phyloP scores from a whole-genome alignment of 2,888 invertebrate genomes.

The Acrobasis consociella region DNA sequence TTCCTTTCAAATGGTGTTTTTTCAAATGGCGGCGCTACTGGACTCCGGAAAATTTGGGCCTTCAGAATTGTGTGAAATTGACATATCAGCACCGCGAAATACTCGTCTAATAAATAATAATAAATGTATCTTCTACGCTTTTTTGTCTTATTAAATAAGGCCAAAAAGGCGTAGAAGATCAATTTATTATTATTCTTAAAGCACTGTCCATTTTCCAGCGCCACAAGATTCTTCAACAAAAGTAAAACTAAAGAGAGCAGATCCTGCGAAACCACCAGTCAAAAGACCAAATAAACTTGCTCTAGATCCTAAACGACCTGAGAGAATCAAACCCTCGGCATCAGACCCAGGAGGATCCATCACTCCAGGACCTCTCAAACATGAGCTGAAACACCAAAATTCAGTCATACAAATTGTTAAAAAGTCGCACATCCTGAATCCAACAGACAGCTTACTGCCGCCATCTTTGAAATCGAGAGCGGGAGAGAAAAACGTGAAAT shows the following conservation, averaged over 20 bases:
- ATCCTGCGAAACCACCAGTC: constrained; percentile 49
- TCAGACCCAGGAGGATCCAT: constrained; percentile 56
- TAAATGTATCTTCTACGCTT: neutral
- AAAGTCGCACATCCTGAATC: constrained; percentile 56
- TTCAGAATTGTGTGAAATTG: too few species aligned
- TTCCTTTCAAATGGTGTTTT: too few species aligned
- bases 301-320: constrained; percentile 57
- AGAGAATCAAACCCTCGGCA: constrained; percentile 50
- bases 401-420: constrained; percentile 70
- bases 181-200: constrained; percentile 13
- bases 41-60: too few species aligned
- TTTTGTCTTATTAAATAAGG: neutral
- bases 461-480: constrained; percentile 63
- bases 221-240: constrained; percentile 49
- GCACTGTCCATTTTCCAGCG: constrained; percentile 37
- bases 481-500: constrained; percentile 55
- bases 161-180: too few species aligned
- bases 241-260: constrained; percentile 49
- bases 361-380: constrained; percentile 38
- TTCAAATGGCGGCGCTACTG: too few species aligned
- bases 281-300: constrained; percentile 50
- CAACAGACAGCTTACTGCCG: constrained; percentile 56
- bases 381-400: constrained; percentile 56
- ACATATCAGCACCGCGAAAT: too few species aligned
- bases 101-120: too few species aligned